A percentile compares a stretch with the other conserved stretches of the same genome.
These are phyloP conservation scores for Knipowitschia caucasica DNA, from an alignment of 2,797 vertebrate species.

Conservation along the genomic window DNA sequence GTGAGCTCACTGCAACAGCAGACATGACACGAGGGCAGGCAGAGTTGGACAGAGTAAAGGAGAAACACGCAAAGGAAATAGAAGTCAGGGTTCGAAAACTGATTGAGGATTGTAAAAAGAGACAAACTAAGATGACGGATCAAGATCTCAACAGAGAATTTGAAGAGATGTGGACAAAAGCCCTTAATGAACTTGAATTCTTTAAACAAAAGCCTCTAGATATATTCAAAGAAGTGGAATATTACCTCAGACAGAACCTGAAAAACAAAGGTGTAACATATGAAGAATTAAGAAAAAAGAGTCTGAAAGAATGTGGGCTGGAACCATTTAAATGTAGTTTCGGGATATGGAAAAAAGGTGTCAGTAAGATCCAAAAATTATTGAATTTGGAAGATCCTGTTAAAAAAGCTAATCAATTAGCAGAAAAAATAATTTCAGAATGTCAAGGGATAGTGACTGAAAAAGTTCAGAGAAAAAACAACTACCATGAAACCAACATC, in stretches of 20 bases:
- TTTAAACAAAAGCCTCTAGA: not conserved
- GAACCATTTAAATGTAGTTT: conserved; percentile 5
- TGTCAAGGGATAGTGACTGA: conserved; percentile 23
- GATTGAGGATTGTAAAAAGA: conserved; percentile 36
- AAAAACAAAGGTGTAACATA: conserved; percentile 16
- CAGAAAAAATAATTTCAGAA: conserved; percentile 27
- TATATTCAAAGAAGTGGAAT: conserved; percentile 3
- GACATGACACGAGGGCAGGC: conserved; percentile 43
- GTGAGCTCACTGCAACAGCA: conserved; percentile 35
- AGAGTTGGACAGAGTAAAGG: conserved; percentile 45
- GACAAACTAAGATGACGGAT: conserved; percentile 7
- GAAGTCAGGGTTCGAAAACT: conserved; percentile 34
- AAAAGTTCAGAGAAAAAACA: conserved; percentile 1
- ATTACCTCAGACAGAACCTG: conserved; percentile 44
- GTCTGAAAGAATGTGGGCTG: not conserved
- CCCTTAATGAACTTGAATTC: conserved; percentile 5
- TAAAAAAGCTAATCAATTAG: conserved; percentile 1
- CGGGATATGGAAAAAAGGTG: accelerated
- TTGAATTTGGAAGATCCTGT: accelerated
- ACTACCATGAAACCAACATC: conserved; percentile 61
- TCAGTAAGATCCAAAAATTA: accelerated
- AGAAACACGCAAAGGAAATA: conserved; percentile 40
- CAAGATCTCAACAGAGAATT: conserved; percentile 40
- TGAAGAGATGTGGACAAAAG: conserved; percentile 57
- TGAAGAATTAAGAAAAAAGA: conserved; percentile 8